phyloP scores from a whole-genome alignment of 2,113 vertebrate species.

The Penelope pileata region DNA sequence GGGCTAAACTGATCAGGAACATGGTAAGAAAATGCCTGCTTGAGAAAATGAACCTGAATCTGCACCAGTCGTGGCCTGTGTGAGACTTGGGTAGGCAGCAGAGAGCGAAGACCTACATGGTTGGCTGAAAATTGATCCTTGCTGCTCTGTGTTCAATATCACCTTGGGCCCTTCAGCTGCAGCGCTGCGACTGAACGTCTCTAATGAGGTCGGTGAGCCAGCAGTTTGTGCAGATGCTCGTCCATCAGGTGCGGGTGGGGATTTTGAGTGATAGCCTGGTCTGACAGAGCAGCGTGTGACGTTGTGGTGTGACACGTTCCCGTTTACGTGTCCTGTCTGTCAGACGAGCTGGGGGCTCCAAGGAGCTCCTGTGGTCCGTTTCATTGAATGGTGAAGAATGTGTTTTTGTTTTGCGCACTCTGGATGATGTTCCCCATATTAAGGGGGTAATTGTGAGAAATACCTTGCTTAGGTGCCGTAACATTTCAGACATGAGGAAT shows the following conservation, averaged over 20 bases:
- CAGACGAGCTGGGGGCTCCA: neutral
- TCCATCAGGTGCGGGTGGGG: neutral
- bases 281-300: neutral
- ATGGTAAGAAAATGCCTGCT: neutral
- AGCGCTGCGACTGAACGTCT: neutral
- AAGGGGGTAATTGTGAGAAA: neutral
- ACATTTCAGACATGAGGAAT: neutral
- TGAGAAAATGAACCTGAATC: neutral
- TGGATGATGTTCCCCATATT: neutral
- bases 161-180: neutral
- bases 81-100: neutral
- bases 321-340: neutral
- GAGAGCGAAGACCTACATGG: neutral
- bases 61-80: neutral
- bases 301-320: fast-evolving
- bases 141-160: neutral
- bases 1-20: neutral
- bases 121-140: neutral
- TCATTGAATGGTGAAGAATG: neutral
- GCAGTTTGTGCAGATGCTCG: neutral
- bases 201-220: neutral
- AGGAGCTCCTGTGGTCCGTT: fast-evolving
- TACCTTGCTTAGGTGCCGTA: neutral
- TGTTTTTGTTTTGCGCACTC: neutral
- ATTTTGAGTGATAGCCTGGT: neutral